Evolutionary conservation across 1,140 invertebrate species (phyloP).

Genomic region (Lepeophtheirus salmonis): DNA sequence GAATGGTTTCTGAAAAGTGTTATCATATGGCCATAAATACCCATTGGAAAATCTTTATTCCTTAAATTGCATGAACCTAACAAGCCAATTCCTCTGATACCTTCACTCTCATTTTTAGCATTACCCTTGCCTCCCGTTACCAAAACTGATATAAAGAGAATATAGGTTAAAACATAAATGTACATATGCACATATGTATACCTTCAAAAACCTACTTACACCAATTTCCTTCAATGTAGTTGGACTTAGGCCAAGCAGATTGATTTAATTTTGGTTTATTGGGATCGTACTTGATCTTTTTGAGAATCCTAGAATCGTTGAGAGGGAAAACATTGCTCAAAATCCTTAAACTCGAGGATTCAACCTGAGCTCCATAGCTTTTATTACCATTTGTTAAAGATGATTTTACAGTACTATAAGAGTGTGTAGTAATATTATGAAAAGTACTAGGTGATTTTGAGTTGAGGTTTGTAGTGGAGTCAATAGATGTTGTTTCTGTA

Average conservation of each 20-base stretch:
- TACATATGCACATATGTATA: too few species aligned
- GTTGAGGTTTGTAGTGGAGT: too few species aligned
- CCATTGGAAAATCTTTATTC: background rate
- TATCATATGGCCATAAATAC: background rate
- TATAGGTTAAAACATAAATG: too few species aligned
- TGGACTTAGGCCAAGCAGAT: background rate
- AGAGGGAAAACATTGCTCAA: background rate
- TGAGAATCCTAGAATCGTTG: background rate
- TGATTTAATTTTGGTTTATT: background rate
- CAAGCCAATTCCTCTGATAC: background rate
- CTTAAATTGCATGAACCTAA: background rate
- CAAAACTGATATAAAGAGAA: too few species aligned
- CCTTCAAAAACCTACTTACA: background rate
- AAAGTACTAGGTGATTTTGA: too few species aligned
- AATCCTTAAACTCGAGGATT: background rate
- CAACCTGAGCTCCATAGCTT: background rate
- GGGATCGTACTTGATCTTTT: background rate
- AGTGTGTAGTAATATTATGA: too few species aligned
- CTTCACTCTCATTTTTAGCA: too few species aligned
- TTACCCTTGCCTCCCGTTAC: too few species aligned
- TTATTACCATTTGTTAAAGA: too few species aligned
- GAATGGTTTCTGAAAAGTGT: background rate
- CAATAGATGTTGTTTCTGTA: too few species aligned
- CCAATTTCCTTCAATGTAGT: background rate
- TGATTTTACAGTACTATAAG: too few species aligned